Conservation (phyloP, 2,888 invertebrate genomes). For the Rhagium mordax region DNA sequence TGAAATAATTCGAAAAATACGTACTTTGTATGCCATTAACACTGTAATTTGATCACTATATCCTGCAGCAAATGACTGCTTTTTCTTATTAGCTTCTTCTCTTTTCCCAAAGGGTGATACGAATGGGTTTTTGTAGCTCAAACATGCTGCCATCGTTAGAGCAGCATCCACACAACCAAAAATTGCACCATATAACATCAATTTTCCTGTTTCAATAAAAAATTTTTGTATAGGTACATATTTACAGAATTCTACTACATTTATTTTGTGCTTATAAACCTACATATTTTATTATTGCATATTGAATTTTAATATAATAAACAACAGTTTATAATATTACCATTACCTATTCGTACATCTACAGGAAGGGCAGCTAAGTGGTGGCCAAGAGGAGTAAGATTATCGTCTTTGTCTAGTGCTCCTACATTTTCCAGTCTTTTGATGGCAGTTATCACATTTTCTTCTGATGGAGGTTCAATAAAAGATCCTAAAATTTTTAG, state of each 20-base stretch:
- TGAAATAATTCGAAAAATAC: neutral
- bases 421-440: slow-evolving; percentile 83
- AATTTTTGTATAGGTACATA: too few species aligned
- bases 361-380: slow-evolving; percentile 92
- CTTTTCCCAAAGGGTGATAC: slow-evolving; percentile 82
- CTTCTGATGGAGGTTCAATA: slow-evolving; percentile 81
- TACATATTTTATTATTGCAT: too few species aligned
- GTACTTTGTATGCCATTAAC: slow-evolving; percentile 86
- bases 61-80: slow-evolving; percentile 82
- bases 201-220: slow-evolving; percentile 71
- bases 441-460: slow-evolving; percentile 80
- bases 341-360: slow-evolving; percentile 86
- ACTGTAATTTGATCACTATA: slow-evolving; percentile 93
- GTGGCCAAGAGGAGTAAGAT: slow-evolving; percentile 88
- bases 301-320: too few species aligned
- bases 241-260: too few species aligned
- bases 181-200: slow-evolving; percentile 92
- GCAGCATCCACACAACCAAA: slow-evolving; percentile 94
- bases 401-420: slow-evolving; percentile 82
- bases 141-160: slow-evolving; percentile 89
- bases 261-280: too few species aligned
- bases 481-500: slow-evolving; percentile 74
- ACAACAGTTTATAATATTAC: neutral
- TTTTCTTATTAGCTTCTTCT: slow-evolving; percentile 80
- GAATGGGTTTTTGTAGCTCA: slow-evolving; percentile 87